Percentiles rank a stretch among this genome's conserved stretches.
Conservation (phyloP, 2,888 invertebrate genomes). For the Choristoneura rosaceana region DNA sequence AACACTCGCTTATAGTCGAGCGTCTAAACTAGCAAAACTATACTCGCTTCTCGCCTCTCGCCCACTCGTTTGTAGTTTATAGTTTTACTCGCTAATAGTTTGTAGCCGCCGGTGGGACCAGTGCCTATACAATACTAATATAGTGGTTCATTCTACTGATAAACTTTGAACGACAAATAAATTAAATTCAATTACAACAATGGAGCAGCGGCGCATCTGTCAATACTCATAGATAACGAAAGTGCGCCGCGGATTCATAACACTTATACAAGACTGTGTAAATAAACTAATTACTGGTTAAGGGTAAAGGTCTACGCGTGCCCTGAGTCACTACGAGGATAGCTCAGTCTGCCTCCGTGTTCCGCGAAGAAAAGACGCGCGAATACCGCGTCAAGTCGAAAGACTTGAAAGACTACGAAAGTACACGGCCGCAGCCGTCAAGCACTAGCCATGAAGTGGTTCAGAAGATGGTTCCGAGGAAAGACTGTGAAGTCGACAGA, state of each 20-base stretch:
- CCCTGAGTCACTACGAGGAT: slow-evolving; percentile 59
- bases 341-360: slow-evolving; percentile 61
- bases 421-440: slow-evolving; percentile 87
- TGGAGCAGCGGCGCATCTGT: slow-evolving; percentile 62
- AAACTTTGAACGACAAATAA: slow-evolving; percentile 40
- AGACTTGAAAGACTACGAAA: too few species aligned
- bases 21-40: too few species aligned
- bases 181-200: slow-evolving; percentile 59
- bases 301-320: slow-evolving; percentile 82
- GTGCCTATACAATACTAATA: too few species aligned
- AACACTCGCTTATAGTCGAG: too few species aligned
- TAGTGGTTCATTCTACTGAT: slow-evolving; percentile 20
- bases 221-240: slow-evolving; percentile 58
- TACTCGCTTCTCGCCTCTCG: too few species aligned
- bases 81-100: too few species aligned
- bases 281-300: slow-evolving; percentile 75
- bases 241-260: slow-evolving; percentile 44
- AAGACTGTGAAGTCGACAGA: slow-evolving; percentile 77
- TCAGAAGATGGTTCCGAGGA: slow-evolving; percentile 87
- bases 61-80: too few species aligned
- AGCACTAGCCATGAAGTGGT: slow-evolving; percentile 87
- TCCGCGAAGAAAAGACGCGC: slow-evolving; percentile 70
- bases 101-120: too few species aligned
- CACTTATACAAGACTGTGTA: slow-evolving; percentile 65
- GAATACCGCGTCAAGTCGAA: slow-evolving; percentile 86